Conservation (phyloP, 2,797 vertebrate genomes). For the Muscicapa comitata region DNA sequence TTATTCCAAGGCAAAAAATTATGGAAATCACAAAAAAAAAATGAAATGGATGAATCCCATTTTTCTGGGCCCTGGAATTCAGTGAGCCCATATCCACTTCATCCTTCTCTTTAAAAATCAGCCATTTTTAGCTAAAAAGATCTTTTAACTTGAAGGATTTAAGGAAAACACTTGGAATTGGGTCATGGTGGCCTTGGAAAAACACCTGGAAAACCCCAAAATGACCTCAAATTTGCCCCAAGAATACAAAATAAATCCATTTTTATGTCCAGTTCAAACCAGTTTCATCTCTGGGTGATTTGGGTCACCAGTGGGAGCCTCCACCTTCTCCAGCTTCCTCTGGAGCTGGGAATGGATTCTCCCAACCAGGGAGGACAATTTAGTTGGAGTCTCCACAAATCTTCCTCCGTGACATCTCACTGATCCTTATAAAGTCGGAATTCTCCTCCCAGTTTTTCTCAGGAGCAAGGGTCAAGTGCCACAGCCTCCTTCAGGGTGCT, state of each 20-base stretch:
- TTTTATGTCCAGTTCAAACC: not conserved
- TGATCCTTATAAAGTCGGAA: not conserved
- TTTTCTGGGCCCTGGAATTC: not conserved
- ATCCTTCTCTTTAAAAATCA: not conserved
- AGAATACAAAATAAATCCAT: not conserved
- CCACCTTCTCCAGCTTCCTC: not conserved
- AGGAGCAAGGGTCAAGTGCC: fast-evolving
- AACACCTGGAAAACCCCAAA: not conserved
- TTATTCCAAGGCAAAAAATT: not conserved
- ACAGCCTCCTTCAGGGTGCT: not conserved
- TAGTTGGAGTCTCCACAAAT: not conserved
- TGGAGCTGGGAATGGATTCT: not conserved
- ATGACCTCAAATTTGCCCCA: fast-evolving
- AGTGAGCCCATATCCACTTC: not conserved
- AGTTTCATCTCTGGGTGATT: not conserved
- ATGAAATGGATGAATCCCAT: fast-evolving
- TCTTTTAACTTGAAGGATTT: not conserved
- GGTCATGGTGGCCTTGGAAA: not conserved
- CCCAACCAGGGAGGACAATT: not conserved
- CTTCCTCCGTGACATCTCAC: fast-evolving
- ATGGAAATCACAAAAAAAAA: not conserved
- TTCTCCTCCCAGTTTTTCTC: not conserved
- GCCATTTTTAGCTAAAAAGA: not conserved
- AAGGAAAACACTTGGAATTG: not conserved
- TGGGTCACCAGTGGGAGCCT: not conserved